phyloP scores from a whole-genome alignment of 2,888 invertebrate genomes.

The Adineta ricciae region DNA sequence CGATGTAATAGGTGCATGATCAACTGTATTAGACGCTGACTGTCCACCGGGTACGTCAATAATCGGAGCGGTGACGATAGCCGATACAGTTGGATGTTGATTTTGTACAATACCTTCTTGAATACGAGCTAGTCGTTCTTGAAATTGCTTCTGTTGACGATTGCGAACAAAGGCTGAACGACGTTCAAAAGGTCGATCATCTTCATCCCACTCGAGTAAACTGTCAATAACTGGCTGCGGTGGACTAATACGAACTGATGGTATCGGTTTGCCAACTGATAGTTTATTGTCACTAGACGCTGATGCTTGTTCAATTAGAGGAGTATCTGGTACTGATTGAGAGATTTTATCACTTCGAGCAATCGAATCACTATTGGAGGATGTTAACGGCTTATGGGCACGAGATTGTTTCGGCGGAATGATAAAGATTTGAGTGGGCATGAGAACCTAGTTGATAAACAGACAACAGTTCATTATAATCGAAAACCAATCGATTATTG shows the following conservation, averaged over 20 bases:
- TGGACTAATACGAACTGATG: neutral
- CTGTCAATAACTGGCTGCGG: neutral
- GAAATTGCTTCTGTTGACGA: neutral
- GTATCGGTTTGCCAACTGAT: neutral
- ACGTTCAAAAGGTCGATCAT: neutral
- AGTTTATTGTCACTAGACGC: neutral
- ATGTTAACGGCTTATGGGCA: neutral
- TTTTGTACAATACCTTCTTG: neutral
- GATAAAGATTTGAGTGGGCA: neutral
- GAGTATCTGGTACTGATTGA: neutral
- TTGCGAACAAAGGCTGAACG: neutral
- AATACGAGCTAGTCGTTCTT: neutral
- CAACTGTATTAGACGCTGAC: neutral
- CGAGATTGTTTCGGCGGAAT: neutral
- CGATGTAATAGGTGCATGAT: neutral
- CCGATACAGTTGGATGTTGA: neutral
- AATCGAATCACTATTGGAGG: neutral
- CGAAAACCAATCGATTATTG: no score
- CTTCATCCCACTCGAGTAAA: conserved; percentile 13
- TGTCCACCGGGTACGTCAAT: neutral
- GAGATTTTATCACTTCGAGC: neutral
- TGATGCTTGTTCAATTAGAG: neutral
- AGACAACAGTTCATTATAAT: neutral
- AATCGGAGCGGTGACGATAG: neutral
- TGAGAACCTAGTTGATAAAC: neutral